These are phyloP conservation scores for Paramuricea clavata DNA, from an alignment of 92 coral and sea anemone genomes.

Conservation along the genomic window DNA sequence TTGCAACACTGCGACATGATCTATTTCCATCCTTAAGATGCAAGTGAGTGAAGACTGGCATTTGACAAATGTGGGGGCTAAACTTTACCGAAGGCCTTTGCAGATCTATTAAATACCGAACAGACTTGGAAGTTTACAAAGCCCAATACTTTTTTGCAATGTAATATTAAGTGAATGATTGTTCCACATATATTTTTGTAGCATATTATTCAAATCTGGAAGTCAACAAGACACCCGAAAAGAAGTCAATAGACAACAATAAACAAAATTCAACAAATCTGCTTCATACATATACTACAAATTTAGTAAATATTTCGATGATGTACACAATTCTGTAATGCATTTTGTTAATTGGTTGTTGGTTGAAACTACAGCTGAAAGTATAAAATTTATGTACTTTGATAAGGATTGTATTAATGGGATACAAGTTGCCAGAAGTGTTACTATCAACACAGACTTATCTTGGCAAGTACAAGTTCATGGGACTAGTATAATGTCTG, in stretches of 20 bases:
- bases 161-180: not conserved
- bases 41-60: constrained; percentile 20
- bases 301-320: constrained; percentile 14
- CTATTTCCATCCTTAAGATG: not conserved
- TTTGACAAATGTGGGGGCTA: no score
- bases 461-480: constrained; percentile 49
- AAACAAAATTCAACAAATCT: not conserved
- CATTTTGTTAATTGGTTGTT: constrained; percentile 3
- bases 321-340: constrained; percentile 14
- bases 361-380: constrained; percentile 28
- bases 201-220: constrained; percentile 40
- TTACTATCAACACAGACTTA: constrained; percentile 23
- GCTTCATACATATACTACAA: not conserved
- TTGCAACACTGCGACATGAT: constrained; percentile 20
- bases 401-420: constrained; percentile 29
- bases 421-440: constrained; percentile 45
- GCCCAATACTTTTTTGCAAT: no score
- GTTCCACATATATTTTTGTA: not conserved
- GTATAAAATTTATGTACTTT: constrained; percentile 14
- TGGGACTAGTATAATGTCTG: not conserved
- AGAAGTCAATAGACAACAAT: not conserved
- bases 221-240: not conserved
- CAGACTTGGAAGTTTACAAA: no score
- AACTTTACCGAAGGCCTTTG: no score
- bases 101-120: no score